A percentile compares a stretch with the other conserved stretches of the same genome.
Evolutionary conservation across 2,888 invertebrate genomes (phyloP).

Genomic region (Xestia c-nigrum): DNA sequence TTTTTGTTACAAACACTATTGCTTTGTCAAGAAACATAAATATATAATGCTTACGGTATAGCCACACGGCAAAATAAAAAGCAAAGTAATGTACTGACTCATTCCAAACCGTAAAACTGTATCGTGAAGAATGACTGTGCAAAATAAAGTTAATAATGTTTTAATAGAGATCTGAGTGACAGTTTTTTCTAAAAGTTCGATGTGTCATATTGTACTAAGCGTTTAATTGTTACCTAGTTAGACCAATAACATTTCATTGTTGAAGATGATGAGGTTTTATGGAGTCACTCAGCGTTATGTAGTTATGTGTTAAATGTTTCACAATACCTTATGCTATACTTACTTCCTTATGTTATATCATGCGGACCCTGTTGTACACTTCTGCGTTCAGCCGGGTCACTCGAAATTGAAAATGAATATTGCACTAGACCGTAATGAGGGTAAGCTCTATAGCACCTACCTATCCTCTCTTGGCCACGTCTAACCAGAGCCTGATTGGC

Average conservation of each 20-base stretch:
- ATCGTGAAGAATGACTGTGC: background rate
- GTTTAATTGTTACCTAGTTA: slow-evolving; percentile 17
- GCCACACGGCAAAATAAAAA: background rate
- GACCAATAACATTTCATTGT: slow-evolving; percentile 6
- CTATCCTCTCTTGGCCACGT: background rate
- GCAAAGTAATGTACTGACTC: background rate
- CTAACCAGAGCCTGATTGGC: background rate
- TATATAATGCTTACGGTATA: background rate
- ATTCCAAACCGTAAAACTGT: background rate
- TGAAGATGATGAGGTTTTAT: slow-evolving; percentile 24
- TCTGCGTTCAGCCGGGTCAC: background rate
- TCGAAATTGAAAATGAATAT: slow-evolving; percentile 44
- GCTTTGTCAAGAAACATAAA: background rate
- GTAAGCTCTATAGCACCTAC: background rate
- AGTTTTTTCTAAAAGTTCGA: background rate
- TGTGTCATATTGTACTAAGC: slow-evolving; percentile 31
- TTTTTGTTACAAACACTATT: background rate
- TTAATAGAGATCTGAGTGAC: background rate
- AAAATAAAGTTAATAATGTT: background rate
- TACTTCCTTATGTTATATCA: background rate
- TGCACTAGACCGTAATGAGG: slow-evolving; percentile 15
- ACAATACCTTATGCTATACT: background rate
- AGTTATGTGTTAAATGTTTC: slow-evolving; percentile 16
- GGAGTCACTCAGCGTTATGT: background rate
- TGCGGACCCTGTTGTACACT: slow-evolving; percentile 4